Conservation (phyloP, 1,140 invertebrate species). For the Rhagoletis zephyria region DNA sequence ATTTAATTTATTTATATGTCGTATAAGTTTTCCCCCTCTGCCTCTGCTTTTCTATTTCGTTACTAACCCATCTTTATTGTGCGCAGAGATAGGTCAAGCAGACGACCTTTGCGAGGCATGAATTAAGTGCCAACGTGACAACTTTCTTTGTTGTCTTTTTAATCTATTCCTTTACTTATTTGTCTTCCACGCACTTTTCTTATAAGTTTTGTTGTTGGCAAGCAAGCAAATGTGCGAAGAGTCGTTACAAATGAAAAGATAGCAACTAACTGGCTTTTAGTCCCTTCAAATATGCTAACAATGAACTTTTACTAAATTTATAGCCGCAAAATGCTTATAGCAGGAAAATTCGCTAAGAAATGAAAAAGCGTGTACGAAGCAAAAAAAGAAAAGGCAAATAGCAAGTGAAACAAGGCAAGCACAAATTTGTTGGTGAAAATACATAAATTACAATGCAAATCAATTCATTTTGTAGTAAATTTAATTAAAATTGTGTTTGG, state of each 20-base stretch:
- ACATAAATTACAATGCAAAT: slow-evolving; percentile 46
- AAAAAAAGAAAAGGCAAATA: not conserved
- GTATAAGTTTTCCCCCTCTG: no score
- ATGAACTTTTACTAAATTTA: slow-evolving; percentile 41
- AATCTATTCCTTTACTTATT: not conserved
- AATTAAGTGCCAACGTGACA: slow-evolving; percentile 40
- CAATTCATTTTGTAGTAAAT: slow-evolving; percentile 35
- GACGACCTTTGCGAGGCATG: not conserved
- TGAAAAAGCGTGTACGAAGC: not conserved
- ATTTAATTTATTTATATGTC: no score
- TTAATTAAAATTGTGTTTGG: slow-evolving; percentile 19
- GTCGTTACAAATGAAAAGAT: slow-evolving; percentile 8
- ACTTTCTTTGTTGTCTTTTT: slow-evolving; percentile 1
- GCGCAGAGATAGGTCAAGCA: not conserved
- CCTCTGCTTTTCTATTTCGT: no score
- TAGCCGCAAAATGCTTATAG: slow-evolving; percentile 23
- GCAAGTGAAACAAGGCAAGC: not conserved
- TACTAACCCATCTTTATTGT: no score
- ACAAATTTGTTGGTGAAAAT: slow-evolving; percentile 37
- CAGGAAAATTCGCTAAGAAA: slow-evolving; percentile 24
- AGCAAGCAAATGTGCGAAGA: not conserved
- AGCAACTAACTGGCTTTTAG: slow-evolving; percentile 34
- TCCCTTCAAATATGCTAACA: slow-evolving; percentile 37
- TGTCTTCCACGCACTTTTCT: not conserved
- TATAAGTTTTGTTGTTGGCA: not conserved